These are phyloP conservation scores for Megalops cyprinoides DNA, from an alignment of 2,797 vertebrate species.

Conservation along the genomic window DNA sequence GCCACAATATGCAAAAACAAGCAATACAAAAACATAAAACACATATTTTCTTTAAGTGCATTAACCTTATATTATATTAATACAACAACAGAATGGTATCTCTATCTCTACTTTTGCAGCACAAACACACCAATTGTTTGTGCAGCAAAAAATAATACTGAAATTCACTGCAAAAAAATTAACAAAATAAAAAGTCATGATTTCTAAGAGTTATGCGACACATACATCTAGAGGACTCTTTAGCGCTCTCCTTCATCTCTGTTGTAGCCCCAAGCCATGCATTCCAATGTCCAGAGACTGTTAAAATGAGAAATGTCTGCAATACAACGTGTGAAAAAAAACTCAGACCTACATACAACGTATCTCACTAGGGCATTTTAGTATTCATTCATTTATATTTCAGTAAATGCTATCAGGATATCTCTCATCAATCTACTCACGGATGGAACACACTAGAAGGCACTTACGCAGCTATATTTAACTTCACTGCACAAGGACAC, in stretches of 20 bases:
- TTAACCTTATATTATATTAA: too few species aligned
- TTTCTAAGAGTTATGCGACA: background rate
- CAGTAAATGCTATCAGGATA: constrained; percentile 2
- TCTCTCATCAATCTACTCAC: background rate
- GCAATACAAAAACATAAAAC: too few species aligned
- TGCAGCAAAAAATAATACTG: background rate
- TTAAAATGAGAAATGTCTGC: constrained; percentile 6
- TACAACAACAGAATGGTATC: background rate
- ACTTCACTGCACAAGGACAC: background rate
- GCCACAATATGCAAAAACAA: too few species aligned
- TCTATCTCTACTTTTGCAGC: background rate
- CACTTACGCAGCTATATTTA: background rate
- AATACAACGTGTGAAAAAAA: background rate
- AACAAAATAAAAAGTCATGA: background rate
- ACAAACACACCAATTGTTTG: background rate
- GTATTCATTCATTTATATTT: background rate
- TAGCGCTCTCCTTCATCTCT: background rate
- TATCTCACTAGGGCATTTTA: background rate
- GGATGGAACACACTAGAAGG: background rate
- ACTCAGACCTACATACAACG: background rate
- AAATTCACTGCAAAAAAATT: background rate
- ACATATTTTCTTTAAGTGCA: too few species aligned
- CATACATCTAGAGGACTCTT: background rate
- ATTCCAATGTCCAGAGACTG: background rate
- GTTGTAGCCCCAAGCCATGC: background rate